Evolutionary conservation across 2,113 vertebrate genomes (phyloP).

Genomic region (Cairina moschata): DNA sequence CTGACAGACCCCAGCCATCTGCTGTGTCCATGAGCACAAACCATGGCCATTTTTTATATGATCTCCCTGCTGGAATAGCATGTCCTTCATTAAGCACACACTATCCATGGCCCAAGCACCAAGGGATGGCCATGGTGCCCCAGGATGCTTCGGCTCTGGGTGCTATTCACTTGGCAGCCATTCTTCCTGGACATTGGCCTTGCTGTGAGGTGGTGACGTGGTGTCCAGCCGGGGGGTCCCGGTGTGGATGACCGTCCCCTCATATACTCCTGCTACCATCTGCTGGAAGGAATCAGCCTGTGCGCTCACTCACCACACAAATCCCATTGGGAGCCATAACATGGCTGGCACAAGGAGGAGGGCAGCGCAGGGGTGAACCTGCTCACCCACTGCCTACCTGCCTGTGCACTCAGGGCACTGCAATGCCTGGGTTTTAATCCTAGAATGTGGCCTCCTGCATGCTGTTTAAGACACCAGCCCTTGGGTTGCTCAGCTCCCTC

Average conservation of each 20-base stretch:
- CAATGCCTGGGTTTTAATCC: accelerated
- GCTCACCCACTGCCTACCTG: accelerated
- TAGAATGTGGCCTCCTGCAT: accelerated
- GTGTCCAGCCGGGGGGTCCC: neutral
- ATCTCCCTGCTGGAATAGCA: accelerated
- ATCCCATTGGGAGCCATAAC: neutral
- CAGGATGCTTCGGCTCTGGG: neutral
- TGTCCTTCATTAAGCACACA: neutral
- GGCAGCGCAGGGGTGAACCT: neutral
- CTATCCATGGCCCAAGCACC: neutral
- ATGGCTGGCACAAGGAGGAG: accelerated
- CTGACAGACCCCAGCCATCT: neutral
- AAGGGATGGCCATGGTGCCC: neutral
- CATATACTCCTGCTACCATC: slow-evolving; percentile 58
- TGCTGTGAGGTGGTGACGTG: accelerated
- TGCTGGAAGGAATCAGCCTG: slow-evolving; percentile 63
- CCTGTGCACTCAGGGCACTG: accelerated
- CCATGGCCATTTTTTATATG: neutral
- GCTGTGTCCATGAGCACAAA: accelerated
- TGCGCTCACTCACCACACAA: neutral
- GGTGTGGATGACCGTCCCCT: neutral
- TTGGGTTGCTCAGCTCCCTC: neutral
- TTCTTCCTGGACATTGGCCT: neutral
- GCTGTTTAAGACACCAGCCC: neutral
- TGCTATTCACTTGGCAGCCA: neutral